Evolutionary conservation across 2,888 invertebrate species (phyloP).

Genomic region (Clusia tigrina): DNA sequence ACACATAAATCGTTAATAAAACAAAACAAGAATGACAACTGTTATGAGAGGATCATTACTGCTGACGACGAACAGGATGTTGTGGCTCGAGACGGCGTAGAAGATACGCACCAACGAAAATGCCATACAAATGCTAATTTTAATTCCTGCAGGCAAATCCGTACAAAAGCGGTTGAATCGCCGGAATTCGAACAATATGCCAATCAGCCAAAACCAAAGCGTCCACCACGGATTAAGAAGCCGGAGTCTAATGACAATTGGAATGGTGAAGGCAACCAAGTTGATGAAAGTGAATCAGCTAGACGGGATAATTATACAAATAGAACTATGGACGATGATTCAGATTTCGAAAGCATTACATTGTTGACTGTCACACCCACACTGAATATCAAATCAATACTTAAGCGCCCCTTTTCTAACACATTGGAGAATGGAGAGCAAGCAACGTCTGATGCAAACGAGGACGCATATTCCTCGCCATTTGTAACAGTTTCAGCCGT

Average conservation of each 20-base stretch:
- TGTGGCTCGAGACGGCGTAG: not conserved
- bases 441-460: too few species aligned
- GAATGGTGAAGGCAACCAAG: too few species aligned
- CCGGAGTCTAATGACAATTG: slow-evolving; percentile 22
- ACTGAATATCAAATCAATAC: slow-evolving; percentile 68
- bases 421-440: slow-evolving; percentile 18
- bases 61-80: slow-evolving; percentile 21
- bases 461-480: slow-evolving; percentile 2
- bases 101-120: not conserved
- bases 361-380: slow-evolving; percentile 52
- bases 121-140: not conserved
- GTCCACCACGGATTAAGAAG: slow-evolving; percentile 55
- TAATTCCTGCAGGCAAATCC: not conserved
- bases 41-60: slow-evolving; percentile 65
- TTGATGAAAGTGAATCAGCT: slow-evolving; percentile 17
- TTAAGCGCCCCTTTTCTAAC: slow-evolving; percentile 66
- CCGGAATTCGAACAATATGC: not conserved
- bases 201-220: slow-evolving; percentile 48
- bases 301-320: too few species aligned
- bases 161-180: not conserved
- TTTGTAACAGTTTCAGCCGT: slow-evolving; percentile 18
- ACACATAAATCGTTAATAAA: slow-evolving; percentile 59
- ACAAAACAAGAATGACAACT: slow-evolving; percentile 59
- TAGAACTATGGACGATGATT: too few species aligned
- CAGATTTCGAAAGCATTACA: too few species aligned